These are phyloP conservation scores for Morelia viridis DNA, from an alignment of 2,797 vertebrate genomes.

Conservation along the genomic window DNA sequence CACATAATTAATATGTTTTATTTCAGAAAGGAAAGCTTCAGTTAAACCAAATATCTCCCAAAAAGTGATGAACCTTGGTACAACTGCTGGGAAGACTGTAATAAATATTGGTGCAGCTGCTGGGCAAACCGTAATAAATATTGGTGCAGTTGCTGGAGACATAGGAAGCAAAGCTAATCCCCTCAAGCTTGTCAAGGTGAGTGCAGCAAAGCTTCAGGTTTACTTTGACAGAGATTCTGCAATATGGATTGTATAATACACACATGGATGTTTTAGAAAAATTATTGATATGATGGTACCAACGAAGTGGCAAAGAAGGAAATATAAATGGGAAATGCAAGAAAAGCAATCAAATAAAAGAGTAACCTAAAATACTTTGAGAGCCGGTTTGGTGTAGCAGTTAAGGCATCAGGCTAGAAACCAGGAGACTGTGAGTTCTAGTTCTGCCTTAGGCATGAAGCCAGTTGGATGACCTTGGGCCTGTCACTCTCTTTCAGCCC, in stretches of 20 bases:
- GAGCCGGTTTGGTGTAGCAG: neutral
- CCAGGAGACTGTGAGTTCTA: neutral
- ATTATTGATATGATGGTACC: neutral
- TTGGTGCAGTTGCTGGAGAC: constrained; percentile 16
- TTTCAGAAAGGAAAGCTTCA: constrained; percentile 52
- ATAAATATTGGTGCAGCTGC: constrained; percentile 31
- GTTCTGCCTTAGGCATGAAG: neutral
- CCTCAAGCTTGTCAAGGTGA: constrained; percentile 64
- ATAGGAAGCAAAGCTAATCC: constrained; percentile 42
- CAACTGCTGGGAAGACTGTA: constrained; percentile 34
- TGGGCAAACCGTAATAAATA: constrained; percentile 28
- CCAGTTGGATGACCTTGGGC: neutral
- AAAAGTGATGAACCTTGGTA: constrained; percentile 40
- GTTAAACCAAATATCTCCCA: constrained; percentile 11
- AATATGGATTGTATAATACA: neutral
- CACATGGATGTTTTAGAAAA: neutral
- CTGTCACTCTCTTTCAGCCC: too few species aligned
- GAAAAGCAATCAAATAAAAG: neutral
- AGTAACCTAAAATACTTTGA: neutral
- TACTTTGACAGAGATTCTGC: neutral
- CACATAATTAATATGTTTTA: constrained; percentile 24
- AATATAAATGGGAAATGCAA: neutral
- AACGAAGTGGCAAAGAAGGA: neutral
- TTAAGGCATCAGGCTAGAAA: neutral
- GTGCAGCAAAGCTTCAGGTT: neutral